Evolutionary conservation across 2,797 vertebrate genomes (phyloP).

Genomic region (Zonotrichia albicollis): DNA sequence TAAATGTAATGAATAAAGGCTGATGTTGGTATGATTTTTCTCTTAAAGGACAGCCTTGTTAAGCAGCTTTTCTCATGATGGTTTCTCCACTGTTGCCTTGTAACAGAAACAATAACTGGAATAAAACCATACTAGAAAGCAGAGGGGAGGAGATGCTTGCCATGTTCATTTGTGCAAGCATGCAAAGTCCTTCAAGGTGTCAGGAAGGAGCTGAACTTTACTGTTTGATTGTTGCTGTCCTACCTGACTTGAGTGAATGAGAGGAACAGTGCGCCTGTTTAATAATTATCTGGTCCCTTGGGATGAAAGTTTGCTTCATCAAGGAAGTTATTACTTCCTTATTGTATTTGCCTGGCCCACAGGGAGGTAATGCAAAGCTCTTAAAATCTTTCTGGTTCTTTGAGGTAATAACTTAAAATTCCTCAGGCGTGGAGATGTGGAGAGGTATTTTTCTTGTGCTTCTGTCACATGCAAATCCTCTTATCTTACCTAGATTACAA

Average conservation of each 20-base stretch:
- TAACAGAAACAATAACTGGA: not conserved
- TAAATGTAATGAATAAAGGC: not conserved
- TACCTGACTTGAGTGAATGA: not conserved
- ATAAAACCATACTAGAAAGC: not conserved
- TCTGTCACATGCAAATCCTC: not conserved
- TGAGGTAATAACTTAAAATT: not conserved
- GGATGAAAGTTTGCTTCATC: conserved; percentile 10
- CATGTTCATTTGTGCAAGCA: not conserved
- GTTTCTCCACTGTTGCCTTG: not conserved
- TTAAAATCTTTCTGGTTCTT: not conserved
- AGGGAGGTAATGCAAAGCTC: not conserved
- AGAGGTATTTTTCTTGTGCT: not conserved
- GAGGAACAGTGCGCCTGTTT: not conserved
- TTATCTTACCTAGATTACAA: not conserved
- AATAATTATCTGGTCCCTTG: not conserved
- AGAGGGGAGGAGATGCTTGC: not conserved
- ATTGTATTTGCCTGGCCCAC: not conserved
- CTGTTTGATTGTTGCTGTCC: not conserved
- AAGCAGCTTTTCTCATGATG: not conserved
- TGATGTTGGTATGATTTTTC: not conserved
- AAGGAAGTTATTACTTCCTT: conserved; percentile 39
- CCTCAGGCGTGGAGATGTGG: not conserved
- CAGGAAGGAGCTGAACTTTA: not conserved
- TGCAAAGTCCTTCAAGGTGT: not conserved
- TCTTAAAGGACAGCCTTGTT: not conserved